Conservation (phyloP, 2,888 invertebrate species). For the Caenorhabditis sulstoni region DNA sequence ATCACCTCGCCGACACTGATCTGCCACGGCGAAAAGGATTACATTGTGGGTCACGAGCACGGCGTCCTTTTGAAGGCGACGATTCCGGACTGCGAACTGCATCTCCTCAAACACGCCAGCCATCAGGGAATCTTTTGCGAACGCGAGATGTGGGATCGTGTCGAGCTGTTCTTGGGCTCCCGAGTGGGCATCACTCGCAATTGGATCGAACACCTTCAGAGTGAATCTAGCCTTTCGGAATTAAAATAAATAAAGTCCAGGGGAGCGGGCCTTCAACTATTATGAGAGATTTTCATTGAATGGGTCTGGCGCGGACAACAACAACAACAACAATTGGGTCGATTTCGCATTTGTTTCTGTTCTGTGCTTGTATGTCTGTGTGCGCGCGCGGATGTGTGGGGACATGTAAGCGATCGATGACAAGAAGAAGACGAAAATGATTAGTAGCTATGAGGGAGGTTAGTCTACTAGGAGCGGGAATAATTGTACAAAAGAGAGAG, state of each 20-base stretch:
- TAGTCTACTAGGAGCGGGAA: neutral
- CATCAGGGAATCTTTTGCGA: conserved; percentile 67
- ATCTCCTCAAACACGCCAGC: conserved; percentile 57
- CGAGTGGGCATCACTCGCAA: conserved; percentile 50
- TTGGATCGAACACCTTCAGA: conserved; percentile 54
- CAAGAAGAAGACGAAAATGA: conserved; percentile 7
- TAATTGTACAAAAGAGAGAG: too few relatives aligned
- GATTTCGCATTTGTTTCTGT: too few relatives aligned
- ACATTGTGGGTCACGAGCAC: conserved; percentile 60
- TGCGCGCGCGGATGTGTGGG: neutral
- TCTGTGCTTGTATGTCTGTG: too few relatives aligned
- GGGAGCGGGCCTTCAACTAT: too few relatives aligned
- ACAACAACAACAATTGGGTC: neutral
- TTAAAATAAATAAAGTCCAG: too few relatives aligned
- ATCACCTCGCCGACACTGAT: conserved; percentile 65
- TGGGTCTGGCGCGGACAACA: neutral
- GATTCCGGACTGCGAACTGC: conserved; percentile 56
- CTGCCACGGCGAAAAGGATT: conserved; percentile 66
- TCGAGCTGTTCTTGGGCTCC: conserved; percentile 50
- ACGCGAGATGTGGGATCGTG: conserved; percentile 63
- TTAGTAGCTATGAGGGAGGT: conserved; percentile 15
- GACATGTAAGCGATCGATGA: conserved; percentile 25
- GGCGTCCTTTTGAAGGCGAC: conserved; percentile 44
- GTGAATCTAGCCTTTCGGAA: conserved; percentile 32
- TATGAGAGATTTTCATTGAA: too few relatives aligned